Percentiles rank a stretch among this genome's conserved stretches.
These are phyloP conservation scores for Telenomus remus DNA, from an alignment of 1,140 invertebrate genomes.

Conservation along the genomic window DNA sequence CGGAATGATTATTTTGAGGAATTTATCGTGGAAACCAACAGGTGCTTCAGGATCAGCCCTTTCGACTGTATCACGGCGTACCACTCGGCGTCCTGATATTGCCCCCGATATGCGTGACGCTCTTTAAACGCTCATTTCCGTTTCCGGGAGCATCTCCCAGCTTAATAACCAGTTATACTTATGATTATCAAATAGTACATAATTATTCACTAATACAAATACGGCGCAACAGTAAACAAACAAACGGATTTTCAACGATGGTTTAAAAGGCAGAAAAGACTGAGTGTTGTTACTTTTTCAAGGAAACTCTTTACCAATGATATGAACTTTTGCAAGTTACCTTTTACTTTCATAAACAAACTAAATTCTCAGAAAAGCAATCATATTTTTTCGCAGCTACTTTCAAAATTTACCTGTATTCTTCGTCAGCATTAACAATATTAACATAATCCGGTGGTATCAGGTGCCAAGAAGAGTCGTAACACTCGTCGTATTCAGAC, in stretches of 20 bases:
- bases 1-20: slow-evolving; percentile 61
- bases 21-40: slow-evolving; percentile 69
- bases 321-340: no score
- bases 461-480: slow-evolving; percentile 81
- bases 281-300: no score
- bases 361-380: no score
- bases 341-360: no score
- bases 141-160: slow-evolving; percentile 57
- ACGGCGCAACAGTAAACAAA: slow-evolving; percentile 22
- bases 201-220: slow-evolving; percentile 22
- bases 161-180: slow-evolving; percentile 54
- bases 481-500: slow-evolving; percentile 77
- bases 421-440: slow-evolving; percentile 75
- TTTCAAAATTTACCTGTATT: slow-evolving; percentile 77
- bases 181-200: slow-evolving; percentile 34
- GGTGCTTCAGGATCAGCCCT: slow-evolving; percentile 60
- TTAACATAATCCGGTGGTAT: slow-evolving; percentile 82
- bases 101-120: slow-evolving; percentile 59
- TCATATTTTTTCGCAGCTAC: not conserved
- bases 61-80: slow-evolving; percentile 67
- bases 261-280: no score
- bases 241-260: slow-evolving; percentile 1
- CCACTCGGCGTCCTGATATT: slow-evolving; percentile 60
- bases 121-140: slow-evolving; percentile 63
- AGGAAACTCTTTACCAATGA: no score